Evolutionary conservation across 64 coral and sea anemone genomes (phyloP).

Genomic region (Acropora yongei): DNA sequence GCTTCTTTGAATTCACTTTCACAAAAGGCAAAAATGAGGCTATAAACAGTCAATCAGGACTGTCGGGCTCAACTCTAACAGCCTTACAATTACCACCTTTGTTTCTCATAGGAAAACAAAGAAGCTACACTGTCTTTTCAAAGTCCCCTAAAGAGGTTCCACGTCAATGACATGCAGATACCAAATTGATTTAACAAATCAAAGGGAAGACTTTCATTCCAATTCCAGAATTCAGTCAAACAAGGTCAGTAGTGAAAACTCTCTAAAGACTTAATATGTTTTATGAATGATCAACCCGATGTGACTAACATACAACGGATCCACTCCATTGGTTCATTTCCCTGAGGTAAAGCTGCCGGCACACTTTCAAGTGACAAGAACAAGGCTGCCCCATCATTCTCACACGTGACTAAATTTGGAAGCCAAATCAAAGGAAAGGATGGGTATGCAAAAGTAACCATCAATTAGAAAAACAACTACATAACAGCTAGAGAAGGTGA

Average conservation of each 20-base stretch:
- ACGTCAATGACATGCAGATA: background rate
- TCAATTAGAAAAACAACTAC: background rate
- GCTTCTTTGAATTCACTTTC: too few relatives aligned
- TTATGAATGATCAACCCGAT: background rate
- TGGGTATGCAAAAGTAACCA: background rate
- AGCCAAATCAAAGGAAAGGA: background rate
- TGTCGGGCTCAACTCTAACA: too few relatives aligned
- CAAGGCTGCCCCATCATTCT: slow-evolving; percentile 33
- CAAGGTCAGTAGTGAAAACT: too few relatives aligned
- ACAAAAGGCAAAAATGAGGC: too few relatives aligned
- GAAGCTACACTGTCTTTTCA: background rate
- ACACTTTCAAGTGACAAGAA: slow-evolving; percentile 59
- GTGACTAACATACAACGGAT: slow-evolving; percentile 73
- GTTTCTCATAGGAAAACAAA: too few relatives aligned
- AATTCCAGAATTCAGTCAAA: too few relatives aligned
- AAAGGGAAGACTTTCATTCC: too few relatives aligned
- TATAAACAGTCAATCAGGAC: too few relatives aligned
- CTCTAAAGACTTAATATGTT: too few relatives aligned
- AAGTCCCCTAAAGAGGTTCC: background rate
- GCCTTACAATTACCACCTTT: too few relatives aligned
- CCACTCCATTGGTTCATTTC: slow-evolving; percentile 59
- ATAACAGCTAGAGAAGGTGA: too few relatives aligned
- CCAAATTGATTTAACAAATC: too few relatives aligned
- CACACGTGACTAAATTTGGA: slow-evolving; percentile 23
- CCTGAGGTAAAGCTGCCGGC: slow-evolving; percentile 35